A percentile compares a stretch with the other conserved stretches of the same genome.
These are phyloP conservation scores for Scomberomorus guttatus DNA, from an alignment of 2,797 vertebrate species.

Conservation along the genomic window DNA sequence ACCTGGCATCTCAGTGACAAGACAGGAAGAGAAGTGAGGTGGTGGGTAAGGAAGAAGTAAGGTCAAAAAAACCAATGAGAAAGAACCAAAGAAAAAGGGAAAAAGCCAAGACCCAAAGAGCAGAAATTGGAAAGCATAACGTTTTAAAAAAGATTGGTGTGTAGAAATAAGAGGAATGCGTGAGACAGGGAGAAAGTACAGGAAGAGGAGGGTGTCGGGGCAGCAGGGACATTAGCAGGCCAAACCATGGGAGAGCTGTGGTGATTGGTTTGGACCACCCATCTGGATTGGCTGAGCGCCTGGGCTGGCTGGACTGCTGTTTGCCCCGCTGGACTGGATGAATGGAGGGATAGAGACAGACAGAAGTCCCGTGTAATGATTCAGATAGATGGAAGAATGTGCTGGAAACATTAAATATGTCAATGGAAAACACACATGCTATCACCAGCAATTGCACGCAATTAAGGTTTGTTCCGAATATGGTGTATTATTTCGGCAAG, in stretches of 20 bases:
- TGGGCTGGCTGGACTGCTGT: constrained; percentile 42
- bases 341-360: constrained; percentile 56
- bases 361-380: constrained; percentile 53
- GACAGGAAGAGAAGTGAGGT: not conserved
- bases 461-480: not conserved
- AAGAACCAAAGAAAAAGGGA: not conserved
- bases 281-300: constrained; percentile 72
- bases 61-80: not conserved
- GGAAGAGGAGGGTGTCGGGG: constrained; percentile 41
- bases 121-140: not conserved
- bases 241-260: constrained; percentile 44
- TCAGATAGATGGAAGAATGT: constrained; percentile 46
- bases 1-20: not conserved
- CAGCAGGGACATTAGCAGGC: constrained; percentile 54
- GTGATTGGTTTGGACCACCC: constrained; percentile 78
- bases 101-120: not conserved
- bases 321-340: constrained; percentile 55
- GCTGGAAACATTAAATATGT: constrained; percentile 48
- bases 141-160: not conserved
- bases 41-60: not conserved
- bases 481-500: not conserved
- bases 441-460: constrained; percentile 25
- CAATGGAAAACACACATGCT: constrained; percentile 44
- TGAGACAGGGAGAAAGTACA: constrained; percentile 15
- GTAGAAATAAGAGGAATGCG: constrained; percentile 20